Conservation (phyloP, 2,797 vertebrate genomes). For the Mus minutoides region DNA sequence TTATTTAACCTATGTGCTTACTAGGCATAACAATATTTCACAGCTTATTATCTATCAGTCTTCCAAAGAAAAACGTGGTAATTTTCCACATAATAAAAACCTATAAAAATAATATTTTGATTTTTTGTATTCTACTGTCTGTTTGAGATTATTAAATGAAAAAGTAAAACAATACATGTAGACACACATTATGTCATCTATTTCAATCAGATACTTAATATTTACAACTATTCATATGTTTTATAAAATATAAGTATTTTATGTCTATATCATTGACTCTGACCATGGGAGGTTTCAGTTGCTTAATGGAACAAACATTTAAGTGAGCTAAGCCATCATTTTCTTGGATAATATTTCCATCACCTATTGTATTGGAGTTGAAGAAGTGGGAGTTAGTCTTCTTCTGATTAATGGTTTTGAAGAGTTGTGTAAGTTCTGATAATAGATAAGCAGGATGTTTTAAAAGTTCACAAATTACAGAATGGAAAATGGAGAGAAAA, state of each 20-base stretch:
- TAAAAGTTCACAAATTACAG: not conserved
- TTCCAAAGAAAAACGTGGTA: not conserved
- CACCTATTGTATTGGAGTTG: not conserved
- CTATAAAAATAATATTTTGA: not conserved
- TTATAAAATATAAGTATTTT: not conserved
- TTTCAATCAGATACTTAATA: not conserved
- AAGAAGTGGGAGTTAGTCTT: not conserved
- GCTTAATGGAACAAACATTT: not conserved
- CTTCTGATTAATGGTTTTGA: not conserved
- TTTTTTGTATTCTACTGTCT: not conserved
- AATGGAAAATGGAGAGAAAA: not conserved
- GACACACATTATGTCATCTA: not conserved
- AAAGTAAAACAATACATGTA: not conserved
- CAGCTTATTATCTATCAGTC: not conserved
- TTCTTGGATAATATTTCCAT: not conserved
- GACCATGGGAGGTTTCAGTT: not conserved
- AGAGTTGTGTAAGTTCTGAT: not conserved
- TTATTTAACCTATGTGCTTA: not conserved
- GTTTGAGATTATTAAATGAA: not conserved
- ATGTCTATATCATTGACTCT: not conserved
- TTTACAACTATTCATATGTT: not conserved
- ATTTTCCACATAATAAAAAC: slow-evolving; percentile 25
- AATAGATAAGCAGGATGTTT: not conserved
- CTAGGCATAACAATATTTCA: slow-evolving; percentile 16
- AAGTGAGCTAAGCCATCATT: not conserved